Percentiles rank a stretch among this genome's conserved stretches.
Conservation (phyloP, 2,797 vertebrate genomes). For the Antennarius maculatus region DNA sequence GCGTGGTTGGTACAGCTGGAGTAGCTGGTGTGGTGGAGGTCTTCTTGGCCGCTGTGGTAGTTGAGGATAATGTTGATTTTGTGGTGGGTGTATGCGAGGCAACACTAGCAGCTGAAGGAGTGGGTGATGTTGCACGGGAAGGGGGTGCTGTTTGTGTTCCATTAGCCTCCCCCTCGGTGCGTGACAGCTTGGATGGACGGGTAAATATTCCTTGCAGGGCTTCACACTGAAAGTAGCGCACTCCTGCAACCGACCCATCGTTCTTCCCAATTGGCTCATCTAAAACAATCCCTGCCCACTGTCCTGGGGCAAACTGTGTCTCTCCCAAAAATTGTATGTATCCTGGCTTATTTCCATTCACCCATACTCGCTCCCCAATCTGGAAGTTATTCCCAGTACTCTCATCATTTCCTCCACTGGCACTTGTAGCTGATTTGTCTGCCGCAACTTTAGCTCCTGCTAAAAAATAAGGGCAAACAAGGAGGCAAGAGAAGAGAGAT, state of each 20-base stretch:
- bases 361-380: constrained; percentile 94
- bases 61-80: constrained; percentile 75
- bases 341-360: constrained; percentile 97
- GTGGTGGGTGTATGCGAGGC: constrained; percentile 80
- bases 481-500: not conserved
- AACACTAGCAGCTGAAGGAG: constrained; percentile 79
- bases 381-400: constrained; percentile 88
- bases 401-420: constrained; percentile 74
- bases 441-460: constrained; percentile 75
- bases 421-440: constrained; percentile 77
- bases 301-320: constrained; percentile 96
- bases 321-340: constrained; percentile 95
- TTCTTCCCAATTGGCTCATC: constrained; percentile 98
- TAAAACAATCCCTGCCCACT: constrained; percentile 97
- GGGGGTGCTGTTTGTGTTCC: constrained; percentile 83
- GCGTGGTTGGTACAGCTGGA: constrained; percentile 17
- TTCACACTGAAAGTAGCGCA: constrained; percentile 97
- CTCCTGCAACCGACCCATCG: constrained; percentile 94
- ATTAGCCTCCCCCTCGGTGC: constrained; percentile 90
- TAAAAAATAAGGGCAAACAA: constrained; percentile 22
- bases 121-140: constrained; percentile 87
- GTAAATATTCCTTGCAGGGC: constrained; percentile 96
- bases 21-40: constrained; percentile 55
- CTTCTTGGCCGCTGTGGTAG: constrained; percentile 73
- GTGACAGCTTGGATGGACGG: constrained; percentile 91